phyloP scores from a whole-genome alignment of 2,113 vertebrate species.

The Sinocyclocheilus rhinocerous region DNA sequence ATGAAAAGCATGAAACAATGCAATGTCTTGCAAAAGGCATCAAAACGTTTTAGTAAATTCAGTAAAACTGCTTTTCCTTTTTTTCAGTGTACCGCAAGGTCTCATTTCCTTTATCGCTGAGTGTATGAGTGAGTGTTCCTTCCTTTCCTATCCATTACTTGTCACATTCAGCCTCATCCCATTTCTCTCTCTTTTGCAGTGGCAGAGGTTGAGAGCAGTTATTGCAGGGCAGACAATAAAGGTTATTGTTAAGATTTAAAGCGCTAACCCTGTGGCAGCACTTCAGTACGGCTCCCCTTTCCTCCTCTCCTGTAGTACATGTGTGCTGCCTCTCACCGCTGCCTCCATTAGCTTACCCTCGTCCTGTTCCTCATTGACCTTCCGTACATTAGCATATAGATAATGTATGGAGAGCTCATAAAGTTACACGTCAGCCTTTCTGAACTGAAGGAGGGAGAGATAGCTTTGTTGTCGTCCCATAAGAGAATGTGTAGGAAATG shows the following conservation, averaged over 20 bases:
- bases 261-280: conserved; percentile 20
- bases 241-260: conserved; percentile 41
- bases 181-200: conserved; percentile 32
- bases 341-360: conserved; percentile 18
- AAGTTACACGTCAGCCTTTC: conserved; percentile 22
- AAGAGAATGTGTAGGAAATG: conserved; percentile 1
- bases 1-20: too few species aligned
- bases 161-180: conserved; percentile 12
- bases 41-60: too few species aligned
- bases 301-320: background rate
- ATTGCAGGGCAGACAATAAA: conserved; percentile 40
- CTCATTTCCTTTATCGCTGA: background rate
- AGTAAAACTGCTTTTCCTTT: too few species aligned
- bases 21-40: too few species aligned
- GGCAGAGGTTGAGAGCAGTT: conserved; percentile 36
- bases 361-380: conserved; percentile 27
- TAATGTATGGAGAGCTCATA: conserved; percentile 18
- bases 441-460: background rate
- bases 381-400: conserved; percentile 42
- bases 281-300: background rate
- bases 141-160: conserved; percentile 12
- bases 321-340: background rate
- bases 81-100: too few species aligned
- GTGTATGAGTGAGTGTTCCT: background rate
- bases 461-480: background rate